Percentiles rank a stretch among this genome's conserved stretches.
phyloP scores from a whole-genome alignment of 2,797 vertebrate genomes.

The Cryptoblepharus egeriae region DNA sequence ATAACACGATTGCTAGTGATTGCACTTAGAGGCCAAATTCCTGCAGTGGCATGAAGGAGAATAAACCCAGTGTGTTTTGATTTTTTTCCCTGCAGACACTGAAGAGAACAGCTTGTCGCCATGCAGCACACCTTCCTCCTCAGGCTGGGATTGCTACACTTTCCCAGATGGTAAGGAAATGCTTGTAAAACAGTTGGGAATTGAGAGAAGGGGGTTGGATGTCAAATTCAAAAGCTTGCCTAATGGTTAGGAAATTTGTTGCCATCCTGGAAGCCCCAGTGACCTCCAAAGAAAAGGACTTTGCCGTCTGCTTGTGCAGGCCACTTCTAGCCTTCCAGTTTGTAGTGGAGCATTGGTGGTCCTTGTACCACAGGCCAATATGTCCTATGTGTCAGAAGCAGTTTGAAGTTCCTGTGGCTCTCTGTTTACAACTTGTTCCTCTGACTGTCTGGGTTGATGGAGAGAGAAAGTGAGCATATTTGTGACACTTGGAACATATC shows the following conservation, averaged over 20 bases:
- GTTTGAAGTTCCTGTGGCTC: rapidly evolving
- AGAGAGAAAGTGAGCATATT: no score
- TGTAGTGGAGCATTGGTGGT: rapidly evolving
- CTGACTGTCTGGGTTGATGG: no score
- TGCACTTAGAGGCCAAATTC: rapidly evolving
- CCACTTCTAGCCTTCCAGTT: rapidly evolving
- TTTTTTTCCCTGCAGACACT: slow-evolving; percentile 64
- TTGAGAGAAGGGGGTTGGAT: not conserved
- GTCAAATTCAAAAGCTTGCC: not conserved
- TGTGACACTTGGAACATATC: no score
- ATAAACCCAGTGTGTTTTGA: not conserved
- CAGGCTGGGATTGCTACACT: slow-evolving; percentile 76
- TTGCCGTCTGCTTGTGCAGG: not conserved
- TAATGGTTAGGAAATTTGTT: not conserved
- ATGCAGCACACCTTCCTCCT: slow-evolving; percentile 75
- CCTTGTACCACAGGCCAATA: not conserved
- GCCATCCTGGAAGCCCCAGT: not conserved
- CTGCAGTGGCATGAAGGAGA: rapidly evolving
- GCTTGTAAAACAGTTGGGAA: not conserved
- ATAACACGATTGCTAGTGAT: not conserved
- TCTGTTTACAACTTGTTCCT: no score
- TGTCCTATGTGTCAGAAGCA: not conserved
- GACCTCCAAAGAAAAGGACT: not conserved
- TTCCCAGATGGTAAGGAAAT: slow-evolving; percentile 79
- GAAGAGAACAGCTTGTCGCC: slow-evolving; percentile 76